These are phyloP conservation scores for Euschistus heros DNA, from an alignment of 1,140 invertebrate genomes.

Conservation along the genomic window DNA sequence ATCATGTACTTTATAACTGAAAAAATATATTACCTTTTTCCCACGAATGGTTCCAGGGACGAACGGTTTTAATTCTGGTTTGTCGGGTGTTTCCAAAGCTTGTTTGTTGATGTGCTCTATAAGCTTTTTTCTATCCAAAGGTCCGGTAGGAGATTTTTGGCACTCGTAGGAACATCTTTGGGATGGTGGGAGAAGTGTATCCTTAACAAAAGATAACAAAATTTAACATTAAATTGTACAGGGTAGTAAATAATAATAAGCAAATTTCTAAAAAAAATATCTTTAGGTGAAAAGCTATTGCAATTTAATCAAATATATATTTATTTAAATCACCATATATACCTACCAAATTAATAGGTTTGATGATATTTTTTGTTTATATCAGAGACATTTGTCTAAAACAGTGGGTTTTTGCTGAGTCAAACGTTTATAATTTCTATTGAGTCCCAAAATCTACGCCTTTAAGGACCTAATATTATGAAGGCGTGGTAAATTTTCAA, in stretches of 20 bases:
- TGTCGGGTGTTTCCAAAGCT: conserved; percentile 92
- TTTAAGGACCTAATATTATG: too few relatives aligned
- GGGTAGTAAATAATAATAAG: background rate
- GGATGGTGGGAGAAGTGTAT: conserved; percentile 88
- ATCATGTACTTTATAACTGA: background rate
- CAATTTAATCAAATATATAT: too few relatives aligned
- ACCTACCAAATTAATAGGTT: too few relatives aligned
- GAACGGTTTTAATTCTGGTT: conserved; percentile 90
- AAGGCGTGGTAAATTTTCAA: too few relatives aligned
- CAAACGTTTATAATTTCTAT: too few relatives aligned
- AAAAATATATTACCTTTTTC: conserved; percentile 60
- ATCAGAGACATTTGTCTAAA: too few relatives aligned
- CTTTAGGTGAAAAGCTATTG: too few relatives aligned
- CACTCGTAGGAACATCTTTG: conserved; percentile 94
- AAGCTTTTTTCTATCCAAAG: conserved; percentile 88
- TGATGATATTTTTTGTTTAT: too few relatives aligned
- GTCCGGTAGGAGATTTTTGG: conserved; percentile 87
- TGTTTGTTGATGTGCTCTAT: conserved; percentile 97
- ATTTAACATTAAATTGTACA: background rate
- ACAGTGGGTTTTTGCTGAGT: too few relatives aligned
- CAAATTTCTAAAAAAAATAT: background rate
- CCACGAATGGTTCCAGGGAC: conserved; percentile 80
- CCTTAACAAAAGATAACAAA: conserved; percentile 52
- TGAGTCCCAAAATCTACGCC: too few relatives aligned
- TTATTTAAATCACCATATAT: too few relatives aligned